These are phyloP conservation scores for Myioborus melanocephalus DNA, from an alignment of 2,797 vertebrate species.

Conservation along the genomic window DNA sequence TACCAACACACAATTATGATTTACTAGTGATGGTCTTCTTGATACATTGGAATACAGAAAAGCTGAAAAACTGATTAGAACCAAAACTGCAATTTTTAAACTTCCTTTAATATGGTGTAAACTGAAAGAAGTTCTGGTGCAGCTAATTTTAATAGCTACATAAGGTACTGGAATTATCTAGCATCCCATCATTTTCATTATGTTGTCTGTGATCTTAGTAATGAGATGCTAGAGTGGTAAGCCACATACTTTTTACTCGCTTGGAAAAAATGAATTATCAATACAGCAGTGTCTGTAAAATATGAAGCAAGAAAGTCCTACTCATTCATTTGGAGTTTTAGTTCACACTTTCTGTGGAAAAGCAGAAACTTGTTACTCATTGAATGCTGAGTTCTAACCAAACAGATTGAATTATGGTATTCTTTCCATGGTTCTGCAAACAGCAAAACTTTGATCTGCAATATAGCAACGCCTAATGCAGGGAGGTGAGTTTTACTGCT, in stretches of 20 bases:
- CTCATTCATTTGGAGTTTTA: background rate
- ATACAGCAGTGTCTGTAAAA: background rate
- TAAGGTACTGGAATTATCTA: background rate
- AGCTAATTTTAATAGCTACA: background rate
- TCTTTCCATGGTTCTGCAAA: background rate
- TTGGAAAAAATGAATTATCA: background rate
- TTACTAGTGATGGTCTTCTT: slow-evolving; percentile 38
- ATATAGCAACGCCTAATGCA: background rate
- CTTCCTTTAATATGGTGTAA: background rate
- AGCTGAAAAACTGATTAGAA: slow-evolving; percentile 47
- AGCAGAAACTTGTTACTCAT: background rate
- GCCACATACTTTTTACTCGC: background rate
- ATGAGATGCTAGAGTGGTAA: background rate
- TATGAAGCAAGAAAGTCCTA: background rate
- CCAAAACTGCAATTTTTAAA: background rate
- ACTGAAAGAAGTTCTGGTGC: background rate
- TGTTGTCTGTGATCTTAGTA: background rate
- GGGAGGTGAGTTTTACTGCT: slow-evolving; percentile 24
- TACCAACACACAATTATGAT: background rate
- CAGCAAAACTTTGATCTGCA: background rate
- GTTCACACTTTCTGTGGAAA: background rate
- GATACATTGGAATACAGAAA: slow-evolving; percentile 12
- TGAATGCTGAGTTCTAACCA: background rate
- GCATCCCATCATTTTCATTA: background rate
- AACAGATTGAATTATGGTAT: background rate